These are phyloP conservation scores for Aphelinus certus DNA, from an alignment of 1,140 invertebrate genomes.

Conservation along the genomic window DNA sequence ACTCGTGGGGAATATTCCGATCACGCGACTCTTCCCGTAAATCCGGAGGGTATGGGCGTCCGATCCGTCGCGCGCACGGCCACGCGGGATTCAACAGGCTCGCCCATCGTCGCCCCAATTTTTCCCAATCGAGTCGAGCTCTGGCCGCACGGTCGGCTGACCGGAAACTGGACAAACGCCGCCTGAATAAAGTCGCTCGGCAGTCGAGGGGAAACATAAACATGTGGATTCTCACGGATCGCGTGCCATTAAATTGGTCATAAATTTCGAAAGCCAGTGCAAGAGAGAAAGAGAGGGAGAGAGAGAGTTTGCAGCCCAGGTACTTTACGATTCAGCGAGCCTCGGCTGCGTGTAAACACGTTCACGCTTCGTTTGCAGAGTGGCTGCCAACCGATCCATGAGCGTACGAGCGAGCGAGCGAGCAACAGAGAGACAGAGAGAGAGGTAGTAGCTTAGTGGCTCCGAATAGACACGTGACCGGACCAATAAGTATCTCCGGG, in stretches of 20 bases:
- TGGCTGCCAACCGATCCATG: too few relatives aligned
- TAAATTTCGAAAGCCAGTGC: conserved; percentile 19
- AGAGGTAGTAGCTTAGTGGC: conserved; percentile 1
- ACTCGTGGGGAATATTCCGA: too few relatives aligned
- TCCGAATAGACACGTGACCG: conserved; percentile 34
- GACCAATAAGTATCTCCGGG: conserved; percentile 37
- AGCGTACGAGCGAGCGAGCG: background rate
- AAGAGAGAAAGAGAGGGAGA: background rate
- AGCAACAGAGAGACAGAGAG: background rate
- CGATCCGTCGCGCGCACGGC: background rate
- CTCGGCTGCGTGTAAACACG: conserved; percentile 13
- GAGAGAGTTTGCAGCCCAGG: background rate
- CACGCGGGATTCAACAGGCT: background rate
- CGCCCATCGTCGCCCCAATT: conserved; percentile 5
- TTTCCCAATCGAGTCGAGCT: background rate
- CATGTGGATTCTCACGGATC: background rate
- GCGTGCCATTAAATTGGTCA: conserved; percentile 22
- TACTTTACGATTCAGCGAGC: conserved; percentile 9
- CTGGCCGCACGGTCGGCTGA: background rate
- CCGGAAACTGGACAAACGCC: conserved; percentile 20
- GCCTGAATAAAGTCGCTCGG: background rate
- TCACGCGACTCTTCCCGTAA: too few relatives aligned
- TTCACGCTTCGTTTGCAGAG: conserved; percentile 25
- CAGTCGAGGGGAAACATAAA: background rate
- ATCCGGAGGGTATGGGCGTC: too few relatives aligned